Evolutionary conservation across 2,113 vertebrate species (phyloP), one percentile per base, ranked within the genome.

Genomic region (Megaleporinus macrocephalus): DNA sequence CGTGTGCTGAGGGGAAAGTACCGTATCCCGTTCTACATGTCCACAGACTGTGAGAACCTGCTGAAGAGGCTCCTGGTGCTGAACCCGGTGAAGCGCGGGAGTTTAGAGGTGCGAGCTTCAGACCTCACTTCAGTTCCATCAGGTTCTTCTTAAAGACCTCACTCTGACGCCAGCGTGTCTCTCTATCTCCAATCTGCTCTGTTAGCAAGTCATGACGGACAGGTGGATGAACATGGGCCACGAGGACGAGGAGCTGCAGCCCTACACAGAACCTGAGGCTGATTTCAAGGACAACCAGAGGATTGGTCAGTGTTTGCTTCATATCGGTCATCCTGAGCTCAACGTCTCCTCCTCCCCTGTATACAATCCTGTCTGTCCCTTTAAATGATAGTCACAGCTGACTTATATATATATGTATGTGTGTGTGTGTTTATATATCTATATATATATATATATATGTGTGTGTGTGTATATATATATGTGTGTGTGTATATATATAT

Each of bases 11-110:
- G 97, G 22, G 98, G 98, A 61, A 98, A 99, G 88, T 99, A 99
- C 85, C 97, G 97, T n/a, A 98, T 99, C 87, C 98, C 98, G 0
- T 99, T 98, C 94, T 99, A 99, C 82, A 98, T 99, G 97, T 99
- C 97, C 88, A 99, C 97, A 73, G 97, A 99, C 96, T 99, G 97
- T 93, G 97, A 99, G 94, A 99, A 99, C 90, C 94, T 99, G 4
- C 96, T 99, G 66, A 99, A 98, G 92, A 99, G 97, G 83, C 92
- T 99, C 0, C 91, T 99, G 29, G 97, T 99, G 65, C 93, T 99
- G 87, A 98, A 99, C 87, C 98, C 98, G 14, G 89, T 97, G 81
- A 99, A 99, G 90, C 91, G 97, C 90, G 97, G 97, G 88, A 99
- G 96, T 90, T 92, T 99, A 90, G 98, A 99, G 94, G 98, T 99